Evolutionary conservation across 2,888 invertebrate genomes (phyloP).

Genomic region (Melipona bicolor): DNA sequence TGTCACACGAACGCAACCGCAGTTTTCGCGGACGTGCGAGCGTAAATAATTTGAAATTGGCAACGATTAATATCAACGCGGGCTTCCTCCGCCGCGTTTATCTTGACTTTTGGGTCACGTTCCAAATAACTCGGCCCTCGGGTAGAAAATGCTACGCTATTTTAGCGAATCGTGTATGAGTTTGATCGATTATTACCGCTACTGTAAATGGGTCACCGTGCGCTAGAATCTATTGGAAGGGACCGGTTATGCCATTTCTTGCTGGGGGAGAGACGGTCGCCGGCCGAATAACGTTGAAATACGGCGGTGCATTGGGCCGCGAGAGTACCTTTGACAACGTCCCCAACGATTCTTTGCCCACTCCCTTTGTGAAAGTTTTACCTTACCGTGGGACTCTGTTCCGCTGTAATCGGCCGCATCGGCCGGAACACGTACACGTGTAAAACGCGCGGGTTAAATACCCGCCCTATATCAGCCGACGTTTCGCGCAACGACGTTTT

Average conservation of each 20-base stretch:
- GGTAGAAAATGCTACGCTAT: slow-evolving; percentile 45
- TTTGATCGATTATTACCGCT: slow-evolving; percentile 54
- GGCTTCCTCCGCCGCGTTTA: neutral
- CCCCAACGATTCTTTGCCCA: slow-evolving; percentile 76
- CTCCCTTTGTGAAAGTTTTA: slow-evolving; percentile 75
- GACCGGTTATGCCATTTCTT: slow-evolving; percentile 80
- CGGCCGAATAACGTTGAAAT: slow-evolving; percentile 80
- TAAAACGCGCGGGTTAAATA: slow-evolving; percentile 18
- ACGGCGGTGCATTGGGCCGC: slow-evolving; percentile 75
- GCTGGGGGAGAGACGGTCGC: slow-evolving; percentile 75
- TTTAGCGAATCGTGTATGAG: slow-evolving; percentile 59
- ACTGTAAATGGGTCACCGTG: slow-evolving; percentile 80
- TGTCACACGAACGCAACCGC: neutral
- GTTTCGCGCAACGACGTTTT: neutral
- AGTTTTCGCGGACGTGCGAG: neutral
- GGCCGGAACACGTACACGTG: slow-evolving; percentile 6
- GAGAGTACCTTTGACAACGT: slow-evolving; percentile 78
- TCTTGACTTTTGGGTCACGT: slow-evolving; percentile 20
- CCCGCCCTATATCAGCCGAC: neutral
- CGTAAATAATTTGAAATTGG: neutral
- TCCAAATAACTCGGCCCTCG: slow-evolving; percentile 13
- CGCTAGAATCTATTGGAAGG: slow-evolving; percentile 78
- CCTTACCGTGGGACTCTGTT: slow-evolving; percentile 67
- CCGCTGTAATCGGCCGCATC: slow-evolving; percentile 48
- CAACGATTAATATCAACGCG: slow-evolving; percentile 1